phyloP scores from a whole-genome alignment of 2,113 vertebrate genomes.

The Pterophyllum scalare region DNA sequence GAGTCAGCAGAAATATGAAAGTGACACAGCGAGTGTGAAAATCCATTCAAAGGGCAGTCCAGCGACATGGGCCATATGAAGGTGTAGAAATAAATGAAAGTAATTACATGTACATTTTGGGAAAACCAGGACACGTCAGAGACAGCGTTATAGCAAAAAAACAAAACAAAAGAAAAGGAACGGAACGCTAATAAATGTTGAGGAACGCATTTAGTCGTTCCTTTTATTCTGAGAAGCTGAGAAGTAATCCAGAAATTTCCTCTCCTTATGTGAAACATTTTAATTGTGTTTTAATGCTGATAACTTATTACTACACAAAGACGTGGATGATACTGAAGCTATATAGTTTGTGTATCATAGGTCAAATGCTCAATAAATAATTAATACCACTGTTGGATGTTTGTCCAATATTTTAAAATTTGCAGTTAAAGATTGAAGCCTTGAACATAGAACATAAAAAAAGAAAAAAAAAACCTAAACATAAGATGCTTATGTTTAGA shows the following conservation, averaged over 20 bases:
- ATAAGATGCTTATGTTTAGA: no score
- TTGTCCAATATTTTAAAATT: background rate
- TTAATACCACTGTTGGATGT: background rate
- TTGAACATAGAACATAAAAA: background rate
- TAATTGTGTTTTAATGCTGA: background rate
- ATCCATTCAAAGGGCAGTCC: background rate
- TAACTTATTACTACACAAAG: background rate
- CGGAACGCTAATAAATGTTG: background rate
- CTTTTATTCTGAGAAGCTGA: no score
- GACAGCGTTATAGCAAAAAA: background rate
- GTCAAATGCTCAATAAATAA: background rate
- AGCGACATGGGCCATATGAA: background rate
- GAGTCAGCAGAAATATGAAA: slow-evolving; percentile 64
- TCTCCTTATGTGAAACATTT: background rate
- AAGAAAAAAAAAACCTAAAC: background rate
- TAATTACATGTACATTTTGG: background rate
- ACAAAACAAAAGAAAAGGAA: background rate
- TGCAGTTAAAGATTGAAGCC: background rate
- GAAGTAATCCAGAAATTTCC: no score
- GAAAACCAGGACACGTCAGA: background rate
- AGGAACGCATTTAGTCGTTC: background rate
- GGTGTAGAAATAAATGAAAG: background rate
- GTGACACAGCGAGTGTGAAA: slow-evolving; percentile 36
- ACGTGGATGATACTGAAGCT: background rate
- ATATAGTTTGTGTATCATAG: background rate